These are phyloP conservation scores for Pheosia gnoma DNA, from an alignment of 2,888 invertebrate species.

Conservation along the genomic window DNA sequence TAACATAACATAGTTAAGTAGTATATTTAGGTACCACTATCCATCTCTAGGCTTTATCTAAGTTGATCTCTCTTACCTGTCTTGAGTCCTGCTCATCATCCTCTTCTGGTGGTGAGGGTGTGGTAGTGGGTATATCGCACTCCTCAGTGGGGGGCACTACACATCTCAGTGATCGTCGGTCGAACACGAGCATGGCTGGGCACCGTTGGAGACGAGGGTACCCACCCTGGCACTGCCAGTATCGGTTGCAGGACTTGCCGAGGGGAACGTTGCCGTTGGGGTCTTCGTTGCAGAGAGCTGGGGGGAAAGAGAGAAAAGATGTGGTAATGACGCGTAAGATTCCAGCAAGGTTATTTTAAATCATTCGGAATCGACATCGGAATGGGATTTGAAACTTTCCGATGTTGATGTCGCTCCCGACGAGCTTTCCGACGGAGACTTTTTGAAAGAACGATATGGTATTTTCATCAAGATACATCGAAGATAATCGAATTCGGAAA, in stretches of 20 bases:
- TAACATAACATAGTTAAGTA: too few species aligned
- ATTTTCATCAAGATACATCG: too few species aligned
- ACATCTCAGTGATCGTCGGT: conserved; percentile 91
- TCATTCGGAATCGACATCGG: too few species aligned
- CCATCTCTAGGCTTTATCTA: too few species aligned
- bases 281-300: conserved; percentile 95
- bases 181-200: conserved; percentile 95
- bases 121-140: conserved; percentile 93
- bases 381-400: too few species aligned
- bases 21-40: neutral
- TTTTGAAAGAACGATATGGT: too few species aligned
- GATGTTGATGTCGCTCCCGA: too few species aligned
- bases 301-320: conserved; percentile 40
- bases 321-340: neutral
- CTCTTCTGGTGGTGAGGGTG: conserved; percentile 86
- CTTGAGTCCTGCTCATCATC: conserved; percentile 70
- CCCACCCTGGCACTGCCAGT: conserved; percentile 97
- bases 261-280: conserved; percentile 95
- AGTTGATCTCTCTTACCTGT: conserved; percentile 49
- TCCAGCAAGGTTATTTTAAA: too few species aligned
- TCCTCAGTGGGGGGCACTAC: conserved; percentile 96
- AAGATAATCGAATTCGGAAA: too few species aligned
- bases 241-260: conserved; percentile 96
- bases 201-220: conserved; percentile 95
- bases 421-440: too few species aligned